Conservation (phyloP, 2,797 vertebrate genomes). For the Jordanella pulchra region DNA sequence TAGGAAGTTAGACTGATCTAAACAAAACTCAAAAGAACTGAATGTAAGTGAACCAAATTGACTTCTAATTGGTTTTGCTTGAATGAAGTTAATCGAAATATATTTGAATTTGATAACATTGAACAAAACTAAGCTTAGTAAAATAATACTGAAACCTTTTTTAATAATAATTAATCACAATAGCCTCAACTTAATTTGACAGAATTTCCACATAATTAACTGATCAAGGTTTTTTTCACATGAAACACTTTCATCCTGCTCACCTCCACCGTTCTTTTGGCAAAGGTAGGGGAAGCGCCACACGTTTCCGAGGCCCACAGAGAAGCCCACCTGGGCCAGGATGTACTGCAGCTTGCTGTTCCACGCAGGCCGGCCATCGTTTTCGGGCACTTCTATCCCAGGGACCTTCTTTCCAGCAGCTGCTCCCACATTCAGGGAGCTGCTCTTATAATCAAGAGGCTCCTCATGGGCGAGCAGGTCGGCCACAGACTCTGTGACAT, state of each 20-base stretch:
- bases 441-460: slow-evolving; percentile 89
- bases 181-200: not conserved
- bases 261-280: slow-evolving; percentile 96
- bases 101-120: too few species aligned
- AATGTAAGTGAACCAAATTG: too few species aligned
- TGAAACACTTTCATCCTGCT: slow-evolving; percentile 40
- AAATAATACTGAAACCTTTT: too few species aligned
- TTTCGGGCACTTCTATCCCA: slow-evolving; percentile 69
- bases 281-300: slow-evolving; percentile 96
- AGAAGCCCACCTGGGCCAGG: slow-evolving; percentile 94
- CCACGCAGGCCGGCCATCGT: slow-evolving; percentile 87
- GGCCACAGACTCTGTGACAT: slow-evolving; percentile 92
- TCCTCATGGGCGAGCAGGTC: slow-evolving; percentile 92
- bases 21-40: too few species aligned
- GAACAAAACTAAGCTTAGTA: too few species aligned
- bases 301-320: slow-evolving; percentile 92
- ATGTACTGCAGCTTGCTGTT: slow-evolving; percentile 96
- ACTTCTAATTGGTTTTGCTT: too few species aligned
- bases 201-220: too few species aligned
- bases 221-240: too few species aligned
- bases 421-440: slow-evolving; percentile 82
- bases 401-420: slow-evolving; percentile 63
- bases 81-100: not conserved
- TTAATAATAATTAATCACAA: too few species aligned
- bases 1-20: too few species aligned